Base-by-base conservation (phyloP, 2,888 invertebrate species). In the Therioaphis trifolii region DNA sequence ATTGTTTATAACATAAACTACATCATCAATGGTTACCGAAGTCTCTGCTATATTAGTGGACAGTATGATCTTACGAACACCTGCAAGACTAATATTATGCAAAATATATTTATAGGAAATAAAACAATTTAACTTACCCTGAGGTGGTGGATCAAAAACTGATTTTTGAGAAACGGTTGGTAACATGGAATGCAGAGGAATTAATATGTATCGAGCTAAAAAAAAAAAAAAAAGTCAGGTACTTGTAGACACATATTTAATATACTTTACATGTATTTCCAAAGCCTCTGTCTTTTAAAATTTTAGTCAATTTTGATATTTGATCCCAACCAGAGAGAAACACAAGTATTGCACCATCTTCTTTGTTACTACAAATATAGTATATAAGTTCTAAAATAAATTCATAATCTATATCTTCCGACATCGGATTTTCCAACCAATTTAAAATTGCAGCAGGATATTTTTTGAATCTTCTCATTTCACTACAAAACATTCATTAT, bases 1-100 rank as follows among this genome's bases (percentile, higher is more conserved):
- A 86, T 93, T 92, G 88, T 98, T 95, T 46, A 98, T 91, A 0
- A 98, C 98, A 89, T 93, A 96, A 0, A 97, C 95, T 7, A 98
- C 93, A 89, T 98, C 98, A 87, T 98, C 96, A 86, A 98, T 96
- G 4, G 98, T 98, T 85, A 98, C 96, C 27, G 97, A 97, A 0
- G 97, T 97, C 89, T 98, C 98, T 0, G 98, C 97, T 85, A 98
- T 96, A 86, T 95, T 95, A 0, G 98, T 98, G 0, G 98, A 93
- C 74, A 98, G 90, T 72, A 98, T 93, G 84, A 98, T 95, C 89
- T 96, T 96, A 11, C 96, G 90, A 15, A 92, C 88, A 55, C 92
- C 89, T 87, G 52, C 14, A 85, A 80, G 27, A 46, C 74, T 11
- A 79, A 63, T 46, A 40, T 68, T 63, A 27, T 18, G 18, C 27